Percentiles rank a stretch among this genome's conserved stretches.
Evolutionary conservation across 2,888 invertebrate species (phyloP).

Genomic region (Danaus chrysippus): DNA sequence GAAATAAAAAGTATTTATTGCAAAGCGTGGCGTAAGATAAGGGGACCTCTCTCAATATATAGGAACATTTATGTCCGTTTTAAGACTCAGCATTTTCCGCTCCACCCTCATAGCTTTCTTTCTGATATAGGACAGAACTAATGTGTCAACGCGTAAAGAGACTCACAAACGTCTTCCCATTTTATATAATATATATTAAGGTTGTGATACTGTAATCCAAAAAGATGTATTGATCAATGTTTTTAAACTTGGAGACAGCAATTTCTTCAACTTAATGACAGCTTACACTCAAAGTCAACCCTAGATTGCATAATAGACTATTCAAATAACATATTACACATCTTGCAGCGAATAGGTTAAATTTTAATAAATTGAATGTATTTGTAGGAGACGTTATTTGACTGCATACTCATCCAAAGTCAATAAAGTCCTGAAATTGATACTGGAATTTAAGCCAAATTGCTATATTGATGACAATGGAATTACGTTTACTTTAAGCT

Average conservation of each 20-base stretch:
- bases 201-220: neutral
- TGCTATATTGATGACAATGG: slow-evolving; percentile 25
- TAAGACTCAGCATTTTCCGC: slow-evolving; percentile 7
- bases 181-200: neutral
- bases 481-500: slow-evolving; percentile 23
- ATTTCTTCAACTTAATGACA: too few species aligned
- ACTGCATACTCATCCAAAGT: slow-evolving; percentile 28
- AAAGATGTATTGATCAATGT: too few species aligned
- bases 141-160: slow-evolving; percentile 3
- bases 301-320: too few species aligned
- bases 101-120: slow-evolving; percentile 6
- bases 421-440: slow-evolving; percentile 28
- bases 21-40: slow-evolving; percentile 1
- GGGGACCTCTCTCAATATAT: neutral
- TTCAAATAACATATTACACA: neutral
- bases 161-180: neutral
- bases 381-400: slow-evolving; percentile 14
- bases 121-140: slow-evolving; percentile 1
- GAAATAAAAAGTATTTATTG: slow-evolving; percentile 3
- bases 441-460: slow-evolving; percentile 27
- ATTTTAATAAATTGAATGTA: neutral
- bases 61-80: slow-evolving; percentile 5
- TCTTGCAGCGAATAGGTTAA: neutral
- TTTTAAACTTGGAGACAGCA: too few species aligned
- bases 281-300: too few species aligned